A percentile compares a stretch with the other conserved stretches of the same genome.
phyloP scores from a whole-genome alignment of 2,888 invertebrate species.

The Amitus sp. region DNA sequence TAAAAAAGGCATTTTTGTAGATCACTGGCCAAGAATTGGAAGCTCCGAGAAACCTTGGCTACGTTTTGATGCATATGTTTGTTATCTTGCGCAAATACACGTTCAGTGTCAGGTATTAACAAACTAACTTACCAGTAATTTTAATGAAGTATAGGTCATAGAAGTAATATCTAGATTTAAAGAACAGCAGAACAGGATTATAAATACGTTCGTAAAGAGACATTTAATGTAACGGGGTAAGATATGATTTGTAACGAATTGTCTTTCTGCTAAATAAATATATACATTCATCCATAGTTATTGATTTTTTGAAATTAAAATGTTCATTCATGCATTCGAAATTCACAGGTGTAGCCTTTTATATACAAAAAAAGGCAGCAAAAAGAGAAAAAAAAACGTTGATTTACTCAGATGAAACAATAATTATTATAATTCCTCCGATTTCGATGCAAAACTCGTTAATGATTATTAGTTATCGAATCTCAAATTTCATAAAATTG shows the following conservation, averaged over 20 bases:
- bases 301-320: no score
- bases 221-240: conserved; percentile 31
- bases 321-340: no score
- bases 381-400: no score
- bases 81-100: not conserved
- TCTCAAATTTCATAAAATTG: no score
- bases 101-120: conserved; percentile 30
- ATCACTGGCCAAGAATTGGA: not conserved
- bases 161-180: conserved; percentile 26
- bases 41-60: not conserved
- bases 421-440: no score
- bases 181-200: conserved; percentile 16
- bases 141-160: conserved; percentile 32
- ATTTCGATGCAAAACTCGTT: no score
- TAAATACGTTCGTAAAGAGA: conserved; percentile 13
- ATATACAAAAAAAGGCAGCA: no score
- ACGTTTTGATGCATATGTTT: not conserved
- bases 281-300: no score
- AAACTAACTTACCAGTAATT: conserved; percentile 16
- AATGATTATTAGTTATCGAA: no score
- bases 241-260: conserved; percentile 38
- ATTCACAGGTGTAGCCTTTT: no score
- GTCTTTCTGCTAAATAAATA: no score
- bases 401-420: no score
- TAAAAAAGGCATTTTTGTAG: conserved; percentile 12